Evolutionary conservation across 2,797 vertebrate species (phyloP).

Genomic region (Sandelia bainsii): DNA sequence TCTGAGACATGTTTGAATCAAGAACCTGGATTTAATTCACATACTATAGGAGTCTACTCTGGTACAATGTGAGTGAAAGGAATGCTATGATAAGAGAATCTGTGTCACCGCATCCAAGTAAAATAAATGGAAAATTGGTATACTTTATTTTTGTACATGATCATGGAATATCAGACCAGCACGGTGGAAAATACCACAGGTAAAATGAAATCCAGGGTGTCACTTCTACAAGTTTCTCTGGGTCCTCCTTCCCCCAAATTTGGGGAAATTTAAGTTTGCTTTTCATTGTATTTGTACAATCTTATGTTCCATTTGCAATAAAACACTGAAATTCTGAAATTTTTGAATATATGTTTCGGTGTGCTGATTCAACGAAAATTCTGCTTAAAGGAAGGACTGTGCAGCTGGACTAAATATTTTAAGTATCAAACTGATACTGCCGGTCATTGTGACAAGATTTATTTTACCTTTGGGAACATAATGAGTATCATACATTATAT

Average conservation of each 20-base stretch:
- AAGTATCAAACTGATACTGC: constrained; percentile 17
- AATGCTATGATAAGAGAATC: constrained; percentile 76
- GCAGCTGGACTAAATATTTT: constrained; percentile 14
- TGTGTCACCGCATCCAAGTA: constrained; percentile 73
- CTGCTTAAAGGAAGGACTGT: constrained; percentile 45
- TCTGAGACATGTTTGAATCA: constrained; percentile 46
- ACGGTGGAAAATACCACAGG: constrained; percentile 66
- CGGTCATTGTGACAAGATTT: neutral
- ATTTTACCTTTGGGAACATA: too few species aligned
- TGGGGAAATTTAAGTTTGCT: constrained; percentile 66
- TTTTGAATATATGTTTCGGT: constrained; percentile 58
- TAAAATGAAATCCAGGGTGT: constrained; percentile 71
- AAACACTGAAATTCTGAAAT: constrained; percentile 78
- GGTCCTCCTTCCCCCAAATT: constrained; percentile 15
- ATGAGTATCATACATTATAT: too few species aligned
- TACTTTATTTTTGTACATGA: constrained; percentile 77
- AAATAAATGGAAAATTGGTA: constrained; percentile 72
- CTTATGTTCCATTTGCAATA: constrained; percentile 76
- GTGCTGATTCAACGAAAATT: constrained; percentile 49
- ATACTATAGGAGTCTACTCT: constrained; percentile 54
- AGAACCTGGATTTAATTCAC: constrained; percentile 63
- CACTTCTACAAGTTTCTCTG: constrained; percentile 41
- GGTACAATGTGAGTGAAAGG: constrained; percentile 62
- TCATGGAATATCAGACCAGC: constrained; percentile 58
- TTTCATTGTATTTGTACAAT: constrained; percentile 72